These are phyloP conservation scores for Calycopis cecrops DNA, from an alignment of 1,140 invertebrate species.

Conservation along the genomic window DNA sequence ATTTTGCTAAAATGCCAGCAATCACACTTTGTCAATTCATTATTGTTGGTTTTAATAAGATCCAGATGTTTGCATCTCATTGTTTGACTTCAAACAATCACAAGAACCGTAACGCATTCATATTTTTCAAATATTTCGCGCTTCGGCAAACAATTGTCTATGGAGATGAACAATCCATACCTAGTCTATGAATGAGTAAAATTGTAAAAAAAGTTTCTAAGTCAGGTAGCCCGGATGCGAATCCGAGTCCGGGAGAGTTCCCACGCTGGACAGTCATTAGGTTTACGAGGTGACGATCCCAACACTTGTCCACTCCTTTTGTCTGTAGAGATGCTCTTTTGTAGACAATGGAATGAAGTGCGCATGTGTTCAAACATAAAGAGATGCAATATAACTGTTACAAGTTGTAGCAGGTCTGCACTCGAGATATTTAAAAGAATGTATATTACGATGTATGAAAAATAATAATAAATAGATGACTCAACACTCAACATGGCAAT, in stretches of 20 bases:
- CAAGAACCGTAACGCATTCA: background rate
- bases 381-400: background rate
- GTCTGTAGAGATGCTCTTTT: slow-evolving; percentile 30
- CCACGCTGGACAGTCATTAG: slow-evolving; percentile 60
- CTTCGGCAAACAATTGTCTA: slow-evolving; percentile 9
- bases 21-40: too few relatives aligned
- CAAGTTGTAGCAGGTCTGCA: slow-evolving; percentile 19
- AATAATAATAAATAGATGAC: too few relatives aligned
- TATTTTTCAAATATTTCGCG: background rate
- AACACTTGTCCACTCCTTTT: slow-evolving; percentile 47
- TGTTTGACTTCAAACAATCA: background rate
- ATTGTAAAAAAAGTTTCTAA: slow-evolving; percentile 62
- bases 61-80: too few relatives aligned
- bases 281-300: slow-evolving; percentile 56
- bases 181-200: slow-evolving; percentile 37
- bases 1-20: too few relatives aligned
- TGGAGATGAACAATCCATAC: slow-evolving; percentile 30
- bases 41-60: too few relatives aligned
- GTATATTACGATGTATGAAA: too few relatives aligned
- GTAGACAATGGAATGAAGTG: slow-evolving; percentile 39
- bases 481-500: too few relatives aligned
- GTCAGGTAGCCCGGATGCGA: slow-evolving; percentile 66
- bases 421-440: too few relatives aligned
- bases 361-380: slow-evolving; percentile 18
- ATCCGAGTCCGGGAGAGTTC: slow-evolving; percentile 40